Evolutionary conservation across 2,113 vertebrate genomes (phyloP), one percentile per base, ranked within the genome.

Genomic region (Setophaga kirtlandii): DNA sequence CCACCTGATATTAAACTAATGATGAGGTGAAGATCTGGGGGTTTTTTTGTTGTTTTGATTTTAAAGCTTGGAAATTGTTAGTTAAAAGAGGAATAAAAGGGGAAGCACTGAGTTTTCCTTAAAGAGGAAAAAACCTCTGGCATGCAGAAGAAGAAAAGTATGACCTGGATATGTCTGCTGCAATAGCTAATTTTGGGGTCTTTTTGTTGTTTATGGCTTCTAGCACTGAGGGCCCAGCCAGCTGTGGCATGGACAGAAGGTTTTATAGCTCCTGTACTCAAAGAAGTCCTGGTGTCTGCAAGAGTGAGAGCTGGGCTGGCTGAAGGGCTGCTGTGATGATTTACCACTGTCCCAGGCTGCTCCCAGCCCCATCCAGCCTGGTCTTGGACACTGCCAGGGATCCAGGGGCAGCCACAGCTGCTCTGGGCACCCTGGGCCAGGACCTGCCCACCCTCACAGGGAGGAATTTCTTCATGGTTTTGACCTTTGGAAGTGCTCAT

Each of bases 351-450:
- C 3, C 25, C n/a, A 69, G 30, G 11, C 0, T 76, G 21, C n/a
- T 62, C 55, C 41, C 55, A 76, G n/a, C 24, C n/a, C 25, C 1
- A 0, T 41, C 30, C 55, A 35, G 0, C 25, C 35, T 49, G 41
- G 6, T 25, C n/a, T 31, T 0, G 41, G 30, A 11, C 23, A 31
- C 17, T 89, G 0, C 39, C 79, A 31, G n/a, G 47, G 21, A 62
- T 62, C 7, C 58, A 62, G 63, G 41, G 6, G 4, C 47, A 83
- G n/a, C n/a, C 70, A 15, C 24, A 83, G 62, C 47, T 75, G 10
- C 37, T 37, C 37, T 37, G 37, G 37, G 8, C 37, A 37, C 0
- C 33, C 23, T 46, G 46, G 8, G 11, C 39, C 68, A 33, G 37
- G 50, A 31, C 18, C 14, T 81, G 0, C 0, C 21, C 25, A 42